These are phyloP conservation scores for Chesias legatella DNA, from an alignment of 2,888 invertebrate species.

Conservation along the genomic window DNA sequence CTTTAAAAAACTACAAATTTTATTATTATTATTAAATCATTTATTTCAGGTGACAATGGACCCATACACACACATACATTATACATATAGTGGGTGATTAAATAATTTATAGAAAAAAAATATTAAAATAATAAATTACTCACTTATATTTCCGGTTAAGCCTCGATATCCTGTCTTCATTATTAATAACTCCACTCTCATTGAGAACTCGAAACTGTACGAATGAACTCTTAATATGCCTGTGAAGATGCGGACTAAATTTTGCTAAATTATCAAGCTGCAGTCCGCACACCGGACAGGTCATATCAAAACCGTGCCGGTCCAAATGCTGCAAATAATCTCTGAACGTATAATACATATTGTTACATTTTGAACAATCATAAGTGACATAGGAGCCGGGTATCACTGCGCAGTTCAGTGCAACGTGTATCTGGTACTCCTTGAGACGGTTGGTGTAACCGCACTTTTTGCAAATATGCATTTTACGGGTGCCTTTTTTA, in stretches of 20 bases:
- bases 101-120: too few relatives aligned
- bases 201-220: constrained; percentile 12
- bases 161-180: not conserved
- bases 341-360: constrained; percentile 9
- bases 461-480: constrained; percentile 19
- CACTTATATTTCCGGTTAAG: constrained; percentile 13
- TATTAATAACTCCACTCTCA: not conserved
- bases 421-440: constrained; percentile 8
- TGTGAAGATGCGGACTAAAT: constrained; percentile 26
- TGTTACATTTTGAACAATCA: constrained; percentile 34
- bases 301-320: constrained; percentile 23
- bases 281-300: constrained; percentile 39
- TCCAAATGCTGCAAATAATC: constrained; percentile 38
- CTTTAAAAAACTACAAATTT: too few relatives aligned
- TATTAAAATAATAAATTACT: constrained; percentile 4
- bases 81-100: too few relatives aligned
- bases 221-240: constrained; percentile 31
- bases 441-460: constrained; percentile 17
- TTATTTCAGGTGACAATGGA: too few relatives aligned
- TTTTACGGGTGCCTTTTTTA: not conserved
- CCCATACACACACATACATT: too few relatives aligned
- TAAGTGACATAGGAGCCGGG: not conserved
- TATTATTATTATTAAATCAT: too few relatives aligned
- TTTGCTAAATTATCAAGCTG: fast-evolving
- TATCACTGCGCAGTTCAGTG: not conserved